phyloP scores from a whole-genome alignment of 2,888 invertebrate species.

The Drymonia ruficornis region DNA sequence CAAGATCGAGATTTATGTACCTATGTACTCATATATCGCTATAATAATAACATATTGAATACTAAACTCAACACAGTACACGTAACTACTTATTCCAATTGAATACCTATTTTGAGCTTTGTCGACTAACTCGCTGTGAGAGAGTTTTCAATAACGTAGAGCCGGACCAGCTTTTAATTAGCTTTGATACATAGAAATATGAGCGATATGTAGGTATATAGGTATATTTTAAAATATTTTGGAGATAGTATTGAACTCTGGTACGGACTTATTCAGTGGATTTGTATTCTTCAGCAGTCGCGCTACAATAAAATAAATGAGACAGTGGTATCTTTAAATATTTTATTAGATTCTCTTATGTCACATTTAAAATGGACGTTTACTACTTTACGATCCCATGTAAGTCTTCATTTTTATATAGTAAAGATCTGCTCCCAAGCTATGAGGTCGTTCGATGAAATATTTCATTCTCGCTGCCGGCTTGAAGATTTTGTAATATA shows the following conservation, averaged over 20 bases:
- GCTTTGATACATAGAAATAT: constrained; percentile 4
- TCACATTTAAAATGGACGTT: constrained; percentile 38
- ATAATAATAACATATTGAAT: no score
- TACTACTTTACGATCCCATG: constrained; percentile 41
- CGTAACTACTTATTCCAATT: constrained; percentile 16
- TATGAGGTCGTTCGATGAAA: constrained; percentile 22
- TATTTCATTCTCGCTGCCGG: constrained; percentile 12
- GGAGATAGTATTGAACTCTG: no score
- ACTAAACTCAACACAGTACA: constrained; percentile 4
- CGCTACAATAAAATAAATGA: constrained; percentile 29
- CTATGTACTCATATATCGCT: no score
- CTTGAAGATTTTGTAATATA: constrained; percentile 24
- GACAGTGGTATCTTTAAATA: constrained; percentile 36
- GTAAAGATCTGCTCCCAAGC: constrained; percentile 15
- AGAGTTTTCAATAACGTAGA: constrained; percentile 41
- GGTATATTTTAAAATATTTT: no score
- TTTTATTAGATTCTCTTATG: constrained; percentile 48
- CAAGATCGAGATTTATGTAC: no score
- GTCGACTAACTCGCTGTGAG: constrained; percentile 23
- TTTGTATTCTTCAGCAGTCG: constrained; percentile 11
- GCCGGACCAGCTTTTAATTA: constrained; percentile 38
- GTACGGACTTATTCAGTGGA: no score
- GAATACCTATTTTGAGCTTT: constrained; percentile 23
- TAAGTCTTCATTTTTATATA: constrained; percentile 13
- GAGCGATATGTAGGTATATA: constrained; percentile 2